A percentile compares a stretch with the other conserved stretches of the same genome.
Conservation (phyloP, 1,140 invertebrate species). For the Carcinoscorpius rotundicauda region DNA sequence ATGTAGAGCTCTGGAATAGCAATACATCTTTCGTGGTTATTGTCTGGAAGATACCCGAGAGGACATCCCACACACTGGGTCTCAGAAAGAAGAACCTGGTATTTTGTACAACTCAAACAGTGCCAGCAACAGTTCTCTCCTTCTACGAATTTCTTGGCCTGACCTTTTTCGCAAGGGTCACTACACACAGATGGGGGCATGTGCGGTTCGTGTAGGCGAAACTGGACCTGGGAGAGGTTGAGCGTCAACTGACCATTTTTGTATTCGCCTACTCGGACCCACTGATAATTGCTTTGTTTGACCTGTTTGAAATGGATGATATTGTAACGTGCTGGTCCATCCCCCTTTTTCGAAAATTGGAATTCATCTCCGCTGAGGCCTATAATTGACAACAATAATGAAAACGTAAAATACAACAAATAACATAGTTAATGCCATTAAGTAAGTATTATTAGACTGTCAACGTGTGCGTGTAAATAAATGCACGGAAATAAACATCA, state of each 20-base stretch:
- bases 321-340: constrained; percentile 84
- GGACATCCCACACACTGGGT: constrained; percentile 69
- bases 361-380: constrained; percentile 79
- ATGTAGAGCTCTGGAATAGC: constrained; percentile 73
- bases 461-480: too few species aligned
- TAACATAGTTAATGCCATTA: too few species aligned
- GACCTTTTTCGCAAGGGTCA: constrained; percentile 59
- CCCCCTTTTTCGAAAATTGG: constrained; percentile 63
- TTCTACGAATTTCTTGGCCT: constrained; percentile 80
- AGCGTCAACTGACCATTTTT: constrained; percentile 58
- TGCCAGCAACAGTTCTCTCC: constrained; percentile 90
- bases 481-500: too few species aligned
- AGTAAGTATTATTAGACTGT: too few species aligned
- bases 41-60: constrained; percentile 52
- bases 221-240: constrained; percentile 41
- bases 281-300: constrained; percentile 54
- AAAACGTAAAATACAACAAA: too few species aligned
- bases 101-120: constrained; percentile 81
- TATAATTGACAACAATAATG: constrained; percentile 16
- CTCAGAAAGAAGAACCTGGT: constrained; percentile 67
- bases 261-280: constrained; percentile 68
- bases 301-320: constrained; percentile 87
- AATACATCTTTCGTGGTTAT: constrained; percentile 52
- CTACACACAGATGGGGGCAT: constrained; percentile 72
- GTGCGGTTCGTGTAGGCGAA: not conserved